Evolutionary conservation across 2,113 vertebrate genomes (phyloP), one percentile per base, ranked within the genome.

Genomic region (Protomyctophum bolini): DNA sequence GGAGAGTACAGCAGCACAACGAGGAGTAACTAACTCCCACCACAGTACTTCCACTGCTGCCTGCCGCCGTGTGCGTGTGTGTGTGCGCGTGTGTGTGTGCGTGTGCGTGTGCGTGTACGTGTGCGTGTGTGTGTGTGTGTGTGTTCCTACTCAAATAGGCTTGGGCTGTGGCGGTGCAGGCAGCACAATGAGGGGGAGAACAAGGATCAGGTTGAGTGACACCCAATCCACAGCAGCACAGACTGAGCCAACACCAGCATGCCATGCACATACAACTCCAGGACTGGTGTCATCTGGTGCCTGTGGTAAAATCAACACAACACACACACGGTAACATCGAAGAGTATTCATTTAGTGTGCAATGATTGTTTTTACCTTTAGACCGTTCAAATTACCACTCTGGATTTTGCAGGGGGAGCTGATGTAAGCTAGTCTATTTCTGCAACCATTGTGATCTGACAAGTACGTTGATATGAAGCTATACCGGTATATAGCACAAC

Each of bases 101-200:
- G 57, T 48, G 14, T 9, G 45, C 15, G 21, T 21, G 21, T 21
- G 21, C 33, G 33, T 41, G 33, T 21, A 2, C 21, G 21, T 21
- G 21, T 21, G 21, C 2, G 21, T 21, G 21, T 21, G 21, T 21
- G 21, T 21, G 21, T 21, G 21, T 21, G 21, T 21, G 21, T 21
- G 21, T 21, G 21, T 21, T 21, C 15, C 15, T 60, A 75, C 64
- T 52, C 69, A 80, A 4, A 50, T 71, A 55, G 77, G 66, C 83
- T 80, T 77, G 66, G 55, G 75, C 72, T 73, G 57, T 11, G 10
- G 12, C 11, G 52, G n/a, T 54, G 5, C 52, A 54, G 52, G 6
- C n/a, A 54, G 52, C 52, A 71, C 72, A 83, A 73, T 58, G 66
- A 81, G 87, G 33, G 33, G 33, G 82, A 89, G 83, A 89, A 88